A percentile compares a stretch with the other conserved stretches of the same genome.
Conservation (phyloP, 2,113 vertebrate genomes). For the Ictidomys tridecemlineatus region DNA sequence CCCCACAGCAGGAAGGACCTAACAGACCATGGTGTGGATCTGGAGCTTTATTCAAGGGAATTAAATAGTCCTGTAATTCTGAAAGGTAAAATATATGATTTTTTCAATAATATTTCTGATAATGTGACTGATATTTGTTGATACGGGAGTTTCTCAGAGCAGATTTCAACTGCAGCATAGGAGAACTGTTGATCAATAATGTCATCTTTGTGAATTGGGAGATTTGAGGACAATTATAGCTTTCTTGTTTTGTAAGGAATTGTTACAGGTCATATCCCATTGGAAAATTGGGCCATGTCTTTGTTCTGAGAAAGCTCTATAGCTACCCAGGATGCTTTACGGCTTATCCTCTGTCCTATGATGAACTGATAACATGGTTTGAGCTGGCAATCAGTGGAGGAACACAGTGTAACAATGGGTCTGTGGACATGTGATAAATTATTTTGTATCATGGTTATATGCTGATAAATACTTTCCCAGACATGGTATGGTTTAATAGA, state of each 20-base stretch:
- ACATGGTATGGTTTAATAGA: not conserved
- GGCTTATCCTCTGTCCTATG: slow-evolving; percentile 71
- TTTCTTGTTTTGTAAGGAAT: slow-evolving; percentile 79
- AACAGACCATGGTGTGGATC: not conserved
- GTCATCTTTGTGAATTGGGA: slow-evolving; percentile 78
- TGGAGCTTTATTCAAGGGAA: not conserved
- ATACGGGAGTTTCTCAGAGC: slow-evolving; percentile 65
- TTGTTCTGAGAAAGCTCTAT: slow-evolving; percentile 80
- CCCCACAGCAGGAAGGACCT: not conserved
- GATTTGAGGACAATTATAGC: slow-evolving; percentile 78
- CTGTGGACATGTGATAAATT: slow-evolving; percentile 41
- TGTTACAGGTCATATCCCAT: slow-evolving; percentile 81
- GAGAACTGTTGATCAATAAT: slow-evolving; percentile 76
- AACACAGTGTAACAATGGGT: slow-evolving; percentile 64
- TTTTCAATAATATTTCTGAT: slow-evolving; percentile 2
- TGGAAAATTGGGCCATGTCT: slow-evolving; percentile 73
- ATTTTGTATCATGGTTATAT: slow-evolving; percentile 43
- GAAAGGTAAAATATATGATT: not conserved
- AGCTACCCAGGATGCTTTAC: slow-evolving; percentile 63
- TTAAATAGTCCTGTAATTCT: not conserved
- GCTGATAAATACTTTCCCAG: not conserved
- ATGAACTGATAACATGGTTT: slow-evolving; percentile 80
- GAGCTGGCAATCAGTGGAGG: slow-evolving; percentile 80
- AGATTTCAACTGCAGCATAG: slow-evolving; percentile 39
- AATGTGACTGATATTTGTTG: not conserved